Base-by-base conservation (phyloP, 2,888 invertebrate genomes). In the Phania funesta region DNA sequence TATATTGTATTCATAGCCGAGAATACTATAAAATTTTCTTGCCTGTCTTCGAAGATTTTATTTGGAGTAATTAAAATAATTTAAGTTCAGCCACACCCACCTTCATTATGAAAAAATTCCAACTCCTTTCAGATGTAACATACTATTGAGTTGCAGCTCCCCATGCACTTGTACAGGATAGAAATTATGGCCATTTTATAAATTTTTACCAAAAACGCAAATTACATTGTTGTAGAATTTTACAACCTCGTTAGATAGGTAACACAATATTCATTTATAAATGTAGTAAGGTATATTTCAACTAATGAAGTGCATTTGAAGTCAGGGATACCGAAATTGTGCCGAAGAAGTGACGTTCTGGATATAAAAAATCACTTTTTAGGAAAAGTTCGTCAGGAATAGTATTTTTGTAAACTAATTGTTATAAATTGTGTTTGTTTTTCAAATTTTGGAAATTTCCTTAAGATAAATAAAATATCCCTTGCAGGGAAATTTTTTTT, bases 21-120 rank as follows among this genome's bases (percentile, higher is more conserved):
- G 24, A 62, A 41, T 24, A 35, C 24, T 46, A 11, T 32, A 26
- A 44, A 7, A 50, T 18, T 52, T 32, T 16, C 32, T 24, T 24
- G n/a, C 16, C 8, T 54, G 29, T 29, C 32, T 16, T 56, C 56
- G 13, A 56, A 56, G 64, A 16, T 70, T 64, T 32, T 64, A 48
- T 58, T 73, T 73, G 65, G 71, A 65, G 50, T 58, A 79, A 79
- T 79, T 73, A 78, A 78, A 78, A 65, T 52, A 50, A 79, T 71
- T 50, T 50, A 65, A 71, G 65, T 73, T 46, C 24, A 54, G 24
- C 44, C 60, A 60, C 32, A 52, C 60, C 1, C 41, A 52, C 50
- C 60, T 58, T 50, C 18, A 29, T 38, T 26, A 41, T 58, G 20
- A 48, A 52, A 38, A 38, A 44, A 18, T 20, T 38, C 35, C 50